Percentiles rank a stretch among this genome's conserved stretches.
Evolutionary conservation across 2,113 vertebrate genomes (phyloP).

Genomic region (Calyptomena viridis): DNA sequence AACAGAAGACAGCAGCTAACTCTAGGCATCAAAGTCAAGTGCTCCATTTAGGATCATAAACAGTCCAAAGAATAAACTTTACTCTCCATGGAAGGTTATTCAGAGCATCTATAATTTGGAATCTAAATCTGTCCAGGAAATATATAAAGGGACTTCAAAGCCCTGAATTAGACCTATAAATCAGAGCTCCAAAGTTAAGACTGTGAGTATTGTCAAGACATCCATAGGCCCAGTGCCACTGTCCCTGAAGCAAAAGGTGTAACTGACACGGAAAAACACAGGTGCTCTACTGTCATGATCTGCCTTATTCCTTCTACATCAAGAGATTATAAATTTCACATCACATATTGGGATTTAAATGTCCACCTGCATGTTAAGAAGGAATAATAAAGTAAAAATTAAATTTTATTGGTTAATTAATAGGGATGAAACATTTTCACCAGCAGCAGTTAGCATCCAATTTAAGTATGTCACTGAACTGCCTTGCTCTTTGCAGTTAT

Average conservation of each 20-base stretch:
- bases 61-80: neutral
- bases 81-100: neutral
- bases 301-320: neutral
- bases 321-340: neutral
- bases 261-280: neutral
- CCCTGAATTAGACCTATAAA: neutral
- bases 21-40: neutral
- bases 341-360: neutral
- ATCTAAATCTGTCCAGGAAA: neutral
- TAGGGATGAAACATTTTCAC: neutral
- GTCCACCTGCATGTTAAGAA: neutral
- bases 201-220: neutral
- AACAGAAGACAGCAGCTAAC: neutral
- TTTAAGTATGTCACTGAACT: neutral
- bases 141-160: neutral
- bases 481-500: neutral
- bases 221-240: neutral
- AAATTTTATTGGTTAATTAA: neutral
- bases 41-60: neutral
- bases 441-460: neutral
- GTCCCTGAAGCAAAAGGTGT: neutral
- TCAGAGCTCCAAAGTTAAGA: neutral
- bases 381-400: neutral
- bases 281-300: neutral
- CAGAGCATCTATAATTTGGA: neutral